Base-by-base conservation (phyloP, 2,888 invertebrate species). In the Andrena fulva region DNA sequence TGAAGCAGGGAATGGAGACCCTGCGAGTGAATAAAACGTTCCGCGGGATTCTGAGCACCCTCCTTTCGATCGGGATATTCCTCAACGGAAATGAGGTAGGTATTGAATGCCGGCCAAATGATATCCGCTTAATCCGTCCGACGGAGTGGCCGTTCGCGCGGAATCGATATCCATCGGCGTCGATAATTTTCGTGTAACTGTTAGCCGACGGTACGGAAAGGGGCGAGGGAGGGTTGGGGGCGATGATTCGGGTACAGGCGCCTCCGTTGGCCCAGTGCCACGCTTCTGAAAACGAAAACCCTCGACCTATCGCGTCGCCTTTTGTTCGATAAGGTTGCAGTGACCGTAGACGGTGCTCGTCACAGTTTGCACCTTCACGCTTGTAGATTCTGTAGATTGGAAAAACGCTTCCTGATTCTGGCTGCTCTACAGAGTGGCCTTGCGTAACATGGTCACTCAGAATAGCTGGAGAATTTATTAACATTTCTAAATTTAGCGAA, bases 1-100 rank as follows among this genome's bases (percentile, higher is more conserved):
- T 99, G 90, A 99, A 99, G 95, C 97, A 98, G 94, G 99, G 99
- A 80, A 97, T 99, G 93, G 98, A 98, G 94, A 96, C 98, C 81
- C 95, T 99, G 86, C 97, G 97, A 94, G 96, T 96, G 83, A 99
- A 99, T 94, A 97, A 97, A 94, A 99, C 99, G 50, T 99, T 99
- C 95, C 97, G 98, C 94, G 97, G 97, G 84, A 99, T 99, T 92
- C 96, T 99, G 83, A 97, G 99, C 77, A 98, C 98, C 52, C 95
- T 99, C 85, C 95, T 99, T 81, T 97, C 98, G 72, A 97, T 99
- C 89, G 99, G 99, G 88, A 99, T 98, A 95, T 99, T 99, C 94
- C 95, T 99, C 80, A 99, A 99, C 94, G 99, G 99, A 73, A 97
- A 97, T 90, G 96, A 96, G 91, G 94, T 94, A 84, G 89, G 92